A percentile compares a stretch with the other conserved stretches of the same genome.
phyloP scores from a whole-genome alignment of 2,888 invertebrate species.

The Drosophila macrospina region DNA sequence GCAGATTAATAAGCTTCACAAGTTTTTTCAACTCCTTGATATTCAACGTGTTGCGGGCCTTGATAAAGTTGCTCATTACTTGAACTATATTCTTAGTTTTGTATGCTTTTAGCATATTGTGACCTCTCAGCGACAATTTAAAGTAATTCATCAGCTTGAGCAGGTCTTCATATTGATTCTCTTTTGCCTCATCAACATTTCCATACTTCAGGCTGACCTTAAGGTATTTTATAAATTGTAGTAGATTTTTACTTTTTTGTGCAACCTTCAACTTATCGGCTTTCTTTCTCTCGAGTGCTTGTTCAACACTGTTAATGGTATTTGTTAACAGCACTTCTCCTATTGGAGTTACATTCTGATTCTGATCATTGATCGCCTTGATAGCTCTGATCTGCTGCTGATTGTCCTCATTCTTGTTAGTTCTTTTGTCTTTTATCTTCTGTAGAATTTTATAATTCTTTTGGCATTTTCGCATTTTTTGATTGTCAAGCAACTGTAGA shows the following conservation, averaged over 20 bases:
- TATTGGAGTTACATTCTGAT: too few species aligned
- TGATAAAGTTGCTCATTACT: not conserved
- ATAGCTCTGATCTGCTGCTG: not conserved
- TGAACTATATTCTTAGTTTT: not conserved
- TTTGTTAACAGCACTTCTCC: not conserved
- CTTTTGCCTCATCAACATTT: not conserved
- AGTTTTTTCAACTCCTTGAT: not conserved
- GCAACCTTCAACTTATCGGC: not conserved
- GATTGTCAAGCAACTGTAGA: not conserved
- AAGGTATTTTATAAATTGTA: not conserved
- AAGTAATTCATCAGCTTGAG: not conserved
- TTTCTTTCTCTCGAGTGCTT: not conserved
- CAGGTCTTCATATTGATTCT: too few species aligned
- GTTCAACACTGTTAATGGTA: not conserved
- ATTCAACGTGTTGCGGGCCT: not conserved
- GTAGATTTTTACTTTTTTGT: not conserved
- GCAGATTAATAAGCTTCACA: not conserved
- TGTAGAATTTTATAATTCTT: not conserved
- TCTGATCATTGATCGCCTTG: too few species aligned
- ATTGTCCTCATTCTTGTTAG: not conserved
- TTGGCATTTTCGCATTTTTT: not conserved
- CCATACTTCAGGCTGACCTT: not conserved
- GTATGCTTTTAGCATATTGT: not conserved
- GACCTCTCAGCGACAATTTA: not conserved
- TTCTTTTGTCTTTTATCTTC: not conserved